Evolutionary conservation across 2,113 vertebrate species (phyloP), one percentile per base, ranked within the genome.

Genomic region (Crotalus tigris): DNA sequence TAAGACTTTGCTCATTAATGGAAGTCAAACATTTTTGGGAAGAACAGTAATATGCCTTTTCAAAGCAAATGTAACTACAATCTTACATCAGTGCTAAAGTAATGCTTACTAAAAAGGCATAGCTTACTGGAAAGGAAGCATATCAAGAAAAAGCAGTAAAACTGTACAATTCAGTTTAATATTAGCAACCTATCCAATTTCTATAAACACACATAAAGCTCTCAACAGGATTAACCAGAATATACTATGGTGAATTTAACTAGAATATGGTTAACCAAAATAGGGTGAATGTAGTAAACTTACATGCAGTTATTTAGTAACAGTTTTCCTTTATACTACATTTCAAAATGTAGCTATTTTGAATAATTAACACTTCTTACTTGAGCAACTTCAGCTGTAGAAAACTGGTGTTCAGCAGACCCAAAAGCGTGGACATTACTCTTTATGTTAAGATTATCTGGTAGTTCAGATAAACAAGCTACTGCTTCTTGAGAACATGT

Each of bases 331-430:
- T 29, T 86, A 46, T 85, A 46, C 59, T 59, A 54, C 6, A 24
- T 61, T 54, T 57, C 51, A 85, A 33, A 53, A 59, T 53, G 19
- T 53, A 2, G 0, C 17, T 29, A 87, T 6, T 90, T 92, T 39
- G 33, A n/a, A 24, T 69, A 5, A 51, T 44, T 87, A 9, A 61
- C 92, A 39, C 81, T 59, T 91, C 92, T 97, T 97, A 98, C 98
- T 97, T 97, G 93, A 86, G 87, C 55, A 10, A 94, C 93, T 87
- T 5, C 93, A 92, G 92, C n/a, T 90, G 87, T 26, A 87, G 90
- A 21, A 51, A 93, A 11, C 19, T 3, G 53, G 13, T 92, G 53
- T 57, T 91, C 94, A 88, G 11, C 3, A 92, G 5, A 5, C 92
- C 11, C 29, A 69, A 55, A 61, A 92, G 91, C 61, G 12, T 93